phyloP scores from a whole-genome alignment of 2,113 vertebrate species.

The Oceanites oceanicus region DNA sequence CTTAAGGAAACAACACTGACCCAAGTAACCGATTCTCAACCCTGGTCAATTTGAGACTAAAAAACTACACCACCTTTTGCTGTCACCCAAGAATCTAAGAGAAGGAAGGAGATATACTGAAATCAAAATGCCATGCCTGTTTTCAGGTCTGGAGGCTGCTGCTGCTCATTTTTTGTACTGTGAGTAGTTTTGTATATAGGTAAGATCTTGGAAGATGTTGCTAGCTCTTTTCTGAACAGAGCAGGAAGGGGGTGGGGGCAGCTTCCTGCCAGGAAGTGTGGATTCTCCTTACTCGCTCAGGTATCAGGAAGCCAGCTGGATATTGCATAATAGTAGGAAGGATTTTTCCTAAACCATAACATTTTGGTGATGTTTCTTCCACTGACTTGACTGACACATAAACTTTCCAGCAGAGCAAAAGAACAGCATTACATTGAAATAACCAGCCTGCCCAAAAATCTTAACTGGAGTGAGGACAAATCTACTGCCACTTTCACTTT shows the following conservation, averaged over 20 bases:
- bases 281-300: not conserved
- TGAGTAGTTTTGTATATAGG: not conserved
- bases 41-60: not conserved
- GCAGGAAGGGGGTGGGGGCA: not conserved
- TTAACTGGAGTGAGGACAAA: not conserved
- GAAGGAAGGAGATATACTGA: not conserved
- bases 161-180: not conserved
- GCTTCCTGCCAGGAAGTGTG: not conserved
- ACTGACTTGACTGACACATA: not conserved
- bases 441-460: not conserved
- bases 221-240: not conserved
- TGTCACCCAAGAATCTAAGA: not conserved
- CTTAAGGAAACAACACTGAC: not conserved
- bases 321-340: not conserved
- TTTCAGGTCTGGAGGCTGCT: not conserved
- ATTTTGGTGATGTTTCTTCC: not conserved
- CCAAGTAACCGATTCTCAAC: not conserved
- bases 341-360: not conserved
- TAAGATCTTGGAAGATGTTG: not conserved
- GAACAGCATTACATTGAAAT: not conserved
- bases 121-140: not conserved
- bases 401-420: not conserved
- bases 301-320: not conserved
- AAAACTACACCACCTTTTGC: not conserved
- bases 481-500: not conserved